Conservation (phyloP, 2,888 invertebrate genomes). For the Dynastes grantii region DNA sequence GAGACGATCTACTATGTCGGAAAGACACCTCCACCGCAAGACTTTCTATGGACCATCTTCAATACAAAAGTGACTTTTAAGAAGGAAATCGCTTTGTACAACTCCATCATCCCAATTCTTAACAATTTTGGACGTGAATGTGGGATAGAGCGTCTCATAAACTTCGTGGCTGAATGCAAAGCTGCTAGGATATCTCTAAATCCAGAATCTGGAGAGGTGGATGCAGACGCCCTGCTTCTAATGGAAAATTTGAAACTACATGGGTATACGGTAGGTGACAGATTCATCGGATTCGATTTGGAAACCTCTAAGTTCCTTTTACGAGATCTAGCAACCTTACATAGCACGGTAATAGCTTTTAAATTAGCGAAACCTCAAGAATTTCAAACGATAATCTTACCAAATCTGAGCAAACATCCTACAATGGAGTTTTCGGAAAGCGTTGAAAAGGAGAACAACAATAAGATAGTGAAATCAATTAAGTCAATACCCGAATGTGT, state of each 20-base stretch:
- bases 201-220: constrained; percentile 63
- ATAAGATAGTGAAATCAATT: constrained; percentile 41
- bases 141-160: constrained; percentile 66
- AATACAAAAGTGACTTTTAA: constrained; percentile 71
- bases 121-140: constrained; percentile 68
- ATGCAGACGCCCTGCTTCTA: constrained; percentile 72
- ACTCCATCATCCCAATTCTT: constrained; percentile 69
- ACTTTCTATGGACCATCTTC: constrained; percentile 70
- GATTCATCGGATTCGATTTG: constrained; percentile 70
- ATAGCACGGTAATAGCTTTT: constrained; percentile 72
- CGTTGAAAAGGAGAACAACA: not conserved
- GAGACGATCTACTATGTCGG: constrained; percentile 70
- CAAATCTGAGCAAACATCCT: constrained; percentile 60
- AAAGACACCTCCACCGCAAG: constrained; percentile 72
- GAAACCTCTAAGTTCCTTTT: constrained; percentile 69
- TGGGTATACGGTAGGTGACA: constrained; percentile 70
- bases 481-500: constrained; percentile 52
- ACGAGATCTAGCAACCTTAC: constrained; percentile 71
- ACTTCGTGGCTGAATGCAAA: constrained; percentile 70
- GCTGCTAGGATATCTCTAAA: constrained; percentile 68
- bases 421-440: constrained; percentile 44
- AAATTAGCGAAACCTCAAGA: constrained; percentile 68
- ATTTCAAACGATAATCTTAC: constrained; percentile 66
- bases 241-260: constrained; percentile 72
- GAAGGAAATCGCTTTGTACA: constrained; percentile 73